These are phyloP conservation scores for Halcyon senegalensis DNA, from an alignment of 2,113 vertebrate genomes.

Conservation along the genomic window DNA sequence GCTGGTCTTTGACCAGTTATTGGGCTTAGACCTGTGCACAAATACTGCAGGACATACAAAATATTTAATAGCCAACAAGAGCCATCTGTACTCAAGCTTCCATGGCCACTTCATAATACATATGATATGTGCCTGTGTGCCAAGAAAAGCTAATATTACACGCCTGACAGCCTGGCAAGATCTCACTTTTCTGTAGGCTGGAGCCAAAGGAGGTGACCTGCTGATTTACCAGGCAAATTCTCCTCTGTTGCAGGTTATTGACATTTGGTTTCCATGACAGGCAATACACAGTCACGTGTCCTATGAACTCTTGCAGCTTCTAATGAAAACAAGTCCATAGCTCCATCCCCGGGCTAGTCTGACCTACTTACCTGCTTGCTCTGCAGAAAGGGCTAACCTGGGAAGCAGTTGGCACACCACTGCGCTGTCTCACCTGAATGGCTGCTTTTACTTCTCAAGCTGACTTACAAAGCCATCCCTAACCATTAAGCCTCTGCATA, in stretches of 20 bases:
- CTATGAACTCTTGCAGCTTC: background rate
- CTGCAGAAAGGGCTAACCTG: background rate
- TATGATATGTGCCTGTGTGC: rapidly evolving
- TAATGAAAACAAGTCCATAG: background rate
- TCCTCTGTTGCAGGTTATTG: background rate
- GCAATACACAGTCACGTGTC: background rate
- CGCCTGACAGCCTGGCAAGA: background rate
- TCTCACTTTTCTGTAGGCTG: background rate
- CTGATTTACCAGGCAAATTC: background rate
- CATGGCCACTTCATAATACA: background rate
- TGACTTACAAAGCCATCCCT: background rate
- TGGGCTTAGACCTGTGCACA: background rate
- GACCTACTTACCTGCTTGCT: background rate
- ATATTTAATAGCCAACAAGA: background rate
- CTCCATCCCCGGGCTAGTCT: background rate
- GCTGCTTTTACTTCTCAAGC: background rate
- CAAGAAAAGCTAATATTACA: background rate
- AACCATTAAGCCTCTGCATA: background rate
- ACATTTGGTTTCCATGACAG: background rate
- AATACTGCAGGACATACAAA: background rate
- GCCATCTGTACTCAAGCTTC: background rate
- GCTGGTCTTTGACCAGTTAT: background rate
- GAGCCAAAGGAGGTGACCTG: background rate
- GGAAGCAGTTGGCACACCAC: background rate
- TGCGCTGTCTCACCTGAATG: background rate